Base-by-base conservation (phyloP, 2,113 vertebrate species). In the Embiotoca jacksoni region DNA sequence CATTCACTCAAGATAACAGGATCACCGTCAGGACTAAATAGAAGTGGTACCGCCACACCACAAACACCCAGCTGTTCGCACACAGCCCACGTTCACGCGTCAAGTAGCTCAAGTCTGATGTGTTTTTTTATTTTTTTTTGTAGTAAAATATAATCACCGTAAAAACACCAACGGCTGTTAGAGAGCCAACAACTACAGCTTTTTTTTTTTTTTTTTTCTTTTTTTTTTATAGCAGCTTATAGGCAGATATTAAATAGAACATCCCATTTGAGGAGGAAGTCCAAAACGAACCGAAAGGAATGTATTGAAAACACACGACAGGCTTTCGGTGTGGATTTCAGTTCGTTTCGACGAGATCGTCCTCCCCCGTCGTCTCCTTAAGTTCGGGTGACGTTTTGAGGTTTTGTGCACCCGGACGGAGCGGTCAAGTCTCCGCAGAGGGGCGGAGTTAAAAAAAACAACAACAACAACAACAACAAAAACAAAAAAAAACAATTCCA, bases 231-330 rank as follows among this genome's bases (percentile, higher is more conserved):
- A 83, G 90, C 81, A 89, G 87, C 86, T 83, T 84, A 76, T 37
- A 63, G 71, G 71, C 56, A 5, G 62, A 80, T 65, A 80, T 80
- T 74, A 78, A 81, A 78, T n/a, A 49, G 16, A 68, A 67, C 33
- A 1, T 78, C 66, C 59, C 62, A 35, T 56, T 68, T 72, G 37
- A 71, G 74, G 68, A 72, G 46, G 30, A 71, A 41, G 41, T 76
- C 37, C 66, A 39, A 78, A 23, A 23, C 23, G 69, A 64, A 69
- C 65, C 57, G 39, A 65, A 78, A 71, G 89, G 91, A 93, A 92
- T 93, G 90, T 90, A 82, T 84, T 41, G 72, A 90, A 84, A 90
- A 66, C 37, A 9, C 70, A 62, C 55, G 31, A 69, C 54, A 15
- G 66, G 53, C 71, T 62, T 59, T 69, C 72, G 58, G 74, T 32